phyloP scores from a whole-genome alignment of 2,888 invertebrate species.

The Adelphocoris suturalis region DNA sequence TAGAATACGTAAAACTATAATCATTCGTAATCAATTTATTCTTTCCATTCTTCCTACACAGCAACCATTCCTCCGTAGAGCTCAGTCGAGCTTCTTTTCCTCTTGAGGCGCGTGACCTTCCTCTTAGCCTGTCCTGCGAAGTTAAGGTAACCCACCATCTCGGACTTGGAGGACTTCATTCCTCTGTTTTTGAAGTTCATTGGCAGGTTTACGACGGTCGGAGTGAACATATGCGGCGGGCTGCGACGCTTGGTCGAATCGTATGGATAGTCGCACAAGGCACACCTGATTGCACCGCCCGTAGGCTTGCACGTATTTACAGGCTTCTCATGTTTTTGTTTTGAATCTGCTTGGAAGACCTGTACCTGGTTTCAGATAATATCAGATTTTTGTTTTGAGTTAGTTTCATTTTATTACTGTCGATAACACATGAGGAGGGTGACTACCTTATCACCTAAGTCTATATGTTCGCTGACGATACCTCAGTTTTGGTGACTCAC shows the following conservation, averaged over 20 bases:
- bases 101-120: conserved; percentile 6
- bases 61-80: conserved; percentile 46
- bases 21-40: not conserved
- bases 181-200: not conserved
- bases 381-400: no score
- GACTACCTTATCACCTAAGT: no score
- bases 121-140: not conserved
- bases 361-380: not conserved
- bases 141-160: not conserved
- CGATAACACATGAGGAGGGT: no score
- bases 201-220: not conserved
- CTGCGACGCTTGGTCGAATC: conserved; percentile 41
- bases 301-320: not conserved
- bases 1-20: no score
- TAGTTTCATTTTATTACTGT: no score
- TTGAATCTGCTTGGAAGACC: not conserved
- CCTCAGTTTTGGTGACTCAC: no score
- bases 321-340: not conserved
- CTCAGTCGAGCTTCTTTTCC: conserved; percentile 46
- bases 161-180: not conserved
- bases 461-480: no score
- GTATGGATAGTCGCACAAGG: conserved; percentile 30
- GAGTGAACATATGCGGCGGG: conserved; percentile 18
- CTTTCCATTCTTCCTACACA: not conserved
- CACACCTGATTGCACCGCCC: not conserved